A percentile compares a stretch with the other conserved stretches of the same genome.
Evolutionary conservation across 2,888 invertebrate species (phyloP).

Genomic region (Bimastos eiseni): DNA sequence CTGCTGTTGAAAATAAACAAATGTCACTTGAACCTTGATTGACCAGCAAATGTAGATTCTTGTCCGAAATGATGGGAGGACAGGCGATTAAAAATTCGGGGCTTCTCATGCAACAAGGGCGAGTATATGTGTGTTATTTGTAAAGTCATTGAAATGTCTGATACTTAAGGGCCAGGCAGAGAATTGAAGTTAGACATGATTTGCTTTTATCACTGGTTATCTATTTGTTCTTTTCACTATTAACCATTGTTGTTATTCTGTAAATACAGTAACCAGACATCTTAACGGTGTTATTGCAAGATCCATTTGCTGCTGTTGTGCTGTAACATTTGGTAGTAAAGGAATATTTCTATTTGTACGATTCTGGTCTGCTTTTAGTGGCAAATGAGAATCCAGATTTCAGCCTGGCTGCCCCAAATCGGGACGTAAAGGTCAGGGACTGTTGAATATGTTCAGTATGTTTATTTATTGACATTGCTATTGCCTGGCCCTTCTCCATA

Average conservation of each 20-base stretch:
- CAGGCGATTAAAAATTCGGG: no score
- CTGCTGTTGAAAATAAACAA: no score
- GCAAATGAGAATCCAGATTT: neutral
- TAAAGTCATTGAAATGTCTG: neutral
- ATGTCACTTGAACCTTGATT: no score
- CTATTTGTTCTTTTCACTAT: neutral
- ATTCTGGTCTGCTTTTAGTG: neutral
- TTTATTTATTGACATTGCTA: neutral
- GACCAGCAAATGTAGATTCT: no score
- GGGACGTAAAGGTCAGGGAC: neutral
- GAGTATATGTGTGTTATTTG: no score
- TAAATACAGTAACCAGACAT: neutral
- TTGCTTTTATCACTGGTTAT: neutral
- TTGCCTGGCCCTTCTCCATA: neutral
- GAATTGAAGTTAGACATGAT: neutral
- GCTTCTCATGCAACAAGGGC: no score
- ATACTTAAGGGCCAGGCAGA: neutral
- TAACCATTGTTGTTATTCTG: neutral
- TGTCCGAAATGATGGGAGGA: no score
- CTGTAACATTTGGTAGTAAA: neutral
- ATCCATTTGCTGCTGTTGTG: neutral
- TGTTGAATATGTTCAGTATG: neutral
- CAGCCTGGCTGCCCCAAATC: conserved; percentile 6
- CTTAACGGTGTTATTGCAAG: neutral
- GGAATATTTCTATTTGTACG: neutral